A percentile compares a stretch with the other conserved stretches of the same genome.
Conservation (phyloP, 2,797 vertebrate species). For the Muraenolepis orangiensis region DNA sequence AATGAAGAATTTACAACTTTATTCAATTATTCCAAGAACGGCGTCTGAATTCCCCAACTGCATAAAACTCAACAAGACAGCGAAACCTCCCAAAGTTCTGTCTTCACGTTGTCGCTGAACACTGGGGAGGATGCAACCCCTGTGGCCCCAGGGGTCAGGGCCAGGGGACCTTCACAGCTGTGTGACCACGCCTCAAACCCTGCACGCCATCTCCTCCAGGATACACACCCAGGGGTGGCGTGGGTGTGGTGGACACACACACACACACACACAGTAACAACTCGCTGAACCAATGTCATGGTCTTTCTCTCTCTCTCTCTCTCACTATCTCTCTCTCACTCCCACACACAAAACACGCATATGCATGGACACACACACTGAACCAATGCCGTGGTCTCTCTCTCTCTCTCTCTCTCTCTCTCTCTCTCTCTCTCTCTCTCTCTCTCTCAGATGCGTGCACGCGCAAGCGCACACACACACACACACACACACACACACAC, state of each 20-base stretch:
- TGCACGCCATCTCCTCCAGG: neutral
- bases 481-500: constrained; percentile 5
- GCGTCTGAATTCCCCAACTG: neutral
- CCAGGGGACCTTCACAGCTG: neutral
- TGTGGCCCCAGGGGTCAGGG: no score
- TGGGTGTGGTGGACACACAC: constrained; percentile 1
- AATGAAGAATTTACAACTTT: neutral
- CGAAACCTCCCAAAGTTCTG: neutral
- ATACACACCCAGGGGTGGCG: neutral
- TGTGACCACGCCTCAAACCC: neutral
- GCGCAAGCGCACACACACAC: neutral
- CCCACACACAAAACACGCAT: neutral
- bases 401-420: no score
- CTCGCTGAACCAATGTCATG: neutral
- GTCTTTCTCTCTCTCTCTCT: no score
- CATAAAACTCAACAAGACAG: neutral
- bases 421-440: neutral
- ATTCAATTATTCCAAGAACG: neutral
- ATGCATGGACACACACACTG: neutral
- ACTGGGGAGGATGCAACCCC: neutral
- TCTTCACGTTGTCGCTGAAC: neutral
- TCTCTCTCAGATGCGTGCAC: neutral
- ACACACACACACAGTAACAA: neutral
- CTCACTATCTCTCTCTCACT: no score
- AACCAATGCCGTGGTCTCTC: neutral